These are phyloP conservation scores for Trichosurus vulpecula DNA, from an alignment of 2,797 vertebrate species.

Conservation along the genomic window DNA sequence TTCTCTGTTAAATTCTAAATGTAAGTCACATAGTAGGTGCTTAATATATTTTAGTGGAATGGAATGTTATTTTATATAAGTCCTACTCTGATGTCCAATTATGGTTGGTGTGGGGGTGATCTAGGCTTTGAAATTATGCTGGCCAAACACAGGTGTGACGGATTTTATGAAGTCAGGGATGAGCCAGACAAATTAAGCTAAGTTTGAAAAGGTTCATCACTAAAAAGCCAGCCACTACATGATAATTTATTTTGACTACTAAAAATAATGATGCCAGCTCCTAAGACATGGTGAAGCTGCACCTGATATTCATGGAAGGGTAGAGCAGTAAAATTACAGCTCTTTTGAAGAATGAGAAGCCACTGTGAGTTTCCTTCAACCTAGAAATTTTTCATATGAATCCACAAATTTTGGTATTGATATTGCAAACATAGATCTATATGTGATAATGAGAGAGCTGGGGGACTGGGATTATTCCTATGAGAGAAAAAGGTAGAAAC, in stretches of 20 bases:
- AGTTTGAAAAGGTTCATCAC: neutral
- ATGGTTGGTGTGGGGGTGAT: neutral
- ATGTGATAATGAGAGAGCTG: neutral
- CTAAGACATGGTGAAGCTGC: neutral
- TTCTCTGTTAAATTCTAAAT: neutral
- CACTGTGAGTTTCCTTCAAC: neutral
- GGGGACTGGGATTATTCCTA: neutral
- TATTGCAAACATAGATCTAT: neutral
- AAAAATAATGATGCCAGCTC: neutral
- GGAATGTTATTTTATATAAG: neutral
- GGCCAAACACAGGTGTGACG: neutral
- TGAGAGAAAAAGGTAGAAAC: neutral
- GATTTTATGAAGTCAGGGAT: neutral
- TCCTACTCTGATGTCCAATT: neutral
- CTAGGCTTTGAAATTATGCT: neutral
- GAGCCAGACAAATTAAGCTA: neutral
- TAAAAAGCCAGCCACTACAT: neutral
- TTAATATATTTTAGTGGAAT: neutral
- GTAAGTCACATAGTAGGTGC: neutral
- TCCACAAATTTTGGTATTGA: neutral
- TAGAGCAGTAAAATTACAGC: neutral
- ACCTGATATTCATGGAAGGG: neutral
- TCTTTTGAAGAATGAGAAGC: neutral
- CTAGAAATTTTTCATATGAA: neutral
- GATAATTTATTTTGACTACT: neutral